Percentiles rank a stretch among this genome's conserved stretches.
These are phyloP conservation scores for Ochropleura leucogaster DNA, from an alignment of 2,888 invertebrate genomes.

Conservation along the genomic window DNA sequence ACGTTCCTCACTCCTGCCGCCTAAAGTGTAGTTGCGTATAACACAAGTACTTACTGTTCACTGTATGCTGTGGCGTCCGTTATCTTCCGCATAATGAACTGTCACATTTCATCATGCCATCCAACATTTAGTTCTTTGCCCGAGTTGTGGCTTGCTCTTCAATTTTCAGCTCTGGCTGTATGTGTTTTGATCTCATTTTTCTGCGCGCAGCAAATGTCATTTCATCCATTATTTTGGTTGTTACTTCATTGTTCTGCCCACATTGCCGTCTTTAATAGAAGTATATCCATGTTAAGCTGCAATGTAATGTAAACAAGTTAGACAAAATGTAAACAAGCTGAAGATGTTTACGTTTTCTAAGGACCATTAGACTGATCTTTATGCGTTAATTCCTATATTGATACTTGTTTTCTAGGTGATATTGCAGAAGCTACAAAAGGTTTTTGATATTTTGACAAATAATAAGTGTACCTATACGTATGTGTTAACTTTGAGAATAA, in stretches of 20 bases:
- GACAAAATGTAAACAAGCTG: slow-evolving; percentile 47
- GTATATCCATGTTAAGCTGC: slow-evolving; percentile 60
- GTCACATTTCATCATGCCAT: slow-evolving; percentile 69
- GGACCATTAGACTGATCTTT: slow-evolving; percentile 4
- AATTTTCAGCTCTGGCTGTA: slow-evolving; percentile 52
- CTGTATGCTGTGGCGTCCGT: slow-evolving; percentile 63
- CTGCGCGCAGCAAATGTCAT: slow-evolving; percentile 32
- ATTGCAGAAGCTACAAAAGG: not conserved
- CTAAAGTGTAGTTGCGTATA: slow-evolving; percentile 66
- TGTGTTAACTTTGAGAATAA: not conserved
- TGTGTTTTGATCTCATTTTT: slow-evolving; percentile 41
- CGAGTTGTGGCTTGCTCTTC: slow-evolving; percentile 27
- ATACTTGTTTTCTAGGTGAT: not conserved
- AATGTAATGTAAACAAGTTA: slow-evolving; percentile 59
- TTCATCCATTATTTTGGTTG: slow-evolving; percentile 64
- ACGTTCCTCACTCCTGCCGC: slow-evolving; percentile 63
- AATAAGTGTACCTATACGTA: not conserved
- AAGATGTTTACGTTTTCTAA: slow-evolving; percentile 34
- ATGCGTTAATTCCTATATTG: slow-evolving; percentile 5
- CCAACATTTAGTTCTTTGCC: slow-evolving; percentile 65
- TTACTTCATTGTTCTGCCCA: slow-evolving; percentile 57
- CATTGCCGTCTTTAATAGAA: slow-evolving; percentile 54
- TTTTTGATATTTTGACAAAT: not conserved
- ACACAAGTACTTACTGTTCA: slow-evolving; percentile 59
- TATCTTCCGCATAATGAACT: slow-evolving; percentile 70